Evolutionary conservation across 2,797 vertebrate genomes (phyloP).

Genomic region (Fundulus diaphanus): DNA sequence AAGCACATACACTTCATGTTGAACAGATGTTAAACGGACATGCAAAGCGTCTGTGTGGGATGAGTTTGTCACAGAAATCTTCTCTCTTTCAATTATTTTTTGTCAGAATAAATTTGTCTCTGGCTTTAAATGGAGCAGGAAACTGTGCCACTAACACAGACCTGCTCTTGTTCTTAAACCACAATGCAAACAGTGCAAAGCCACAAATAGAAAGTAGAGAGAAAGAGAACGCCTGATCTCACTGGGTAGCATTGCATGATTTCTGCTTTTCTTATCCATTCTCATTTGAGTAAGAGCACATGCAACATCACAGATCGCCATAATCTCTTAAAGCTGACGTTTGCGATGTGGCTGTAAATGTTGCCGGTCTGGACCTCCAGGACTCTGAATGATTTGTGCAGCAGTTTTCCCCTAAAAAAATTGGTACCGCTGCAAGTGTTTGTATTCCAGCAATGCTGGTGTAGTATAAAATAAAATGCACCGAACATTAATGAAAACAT

Average conservation of each 20-base stretch:
- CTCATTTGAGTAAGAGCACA: conserved; percentile 54
- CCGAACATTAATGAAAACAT: conserved; percentile 57
- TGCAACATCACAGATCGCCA: conserved; percentile 54
- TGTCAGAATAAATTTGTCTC: conserved; percentile 46
- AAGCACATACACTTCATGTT: conserved; percentile 27
- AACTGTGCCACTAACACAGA: conserved; percentile 18
- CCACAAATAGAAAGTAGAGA: conserved; percentile 33
- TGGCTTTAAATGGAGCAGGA: conserved; percentile 49
- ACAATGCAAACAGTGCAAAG: conserved; percentile 31
- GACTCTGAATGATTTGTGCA: conserved; percentile 61
- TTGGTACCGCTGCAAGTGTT: conserved; percentile 62
- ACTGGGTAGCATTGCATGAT: conserved; percentile 47
- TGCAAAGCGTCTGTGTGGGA: conserved; percentile 14
- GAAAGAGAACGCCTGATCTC: conserved; percentile 32
- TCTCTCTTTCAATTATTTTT: conserved; percentile 24
- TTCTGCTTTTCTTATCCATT: conserved; percentile 51
- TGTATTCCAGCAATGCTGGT: conserved; percentile 65
- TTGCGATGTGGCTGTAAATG: conserved; percentile 62
- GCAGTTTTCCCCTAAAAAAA: conserved; percentile 51
- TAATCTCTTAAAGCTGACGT: conserved; percentile 68
- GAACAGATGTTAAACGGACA: conserved; percentile 46
- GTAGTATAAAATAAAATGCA: conserved; percentile 22
- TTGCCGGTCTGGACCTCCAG: conserved; percentile 58
- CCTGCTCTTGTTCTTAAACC: conserved; percentile 28
- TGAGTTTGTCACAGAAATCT: conserved; percentile 20